Evolutionary conservation across 2,113 vertebrate species (phyloP), one percentile per base, ranked within the genome.

Genomic region (Mormyrus iriodes): DNA sequence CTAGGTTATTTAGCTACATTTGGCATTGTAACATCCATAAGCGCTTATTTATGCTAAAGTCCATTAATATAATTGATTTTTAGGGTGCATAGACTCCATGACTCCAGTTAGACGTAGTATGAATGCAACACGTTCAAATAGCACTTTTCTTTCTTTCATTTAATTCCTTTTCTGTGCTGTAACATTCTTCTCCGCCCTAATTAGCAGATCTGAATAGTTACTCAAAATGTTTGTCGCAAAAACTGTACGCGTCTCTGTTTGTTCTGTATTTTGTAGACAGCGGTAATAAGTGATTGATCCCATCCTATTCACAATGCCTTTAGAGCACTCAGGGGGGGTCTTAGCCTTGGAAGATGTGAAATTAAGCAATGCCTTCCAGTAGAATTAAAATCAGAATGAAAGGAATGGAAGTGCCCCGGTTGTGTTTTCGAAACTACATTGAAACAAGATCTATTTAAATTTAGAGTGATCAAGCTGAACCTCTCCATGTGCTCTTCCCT

Each of bases 381-480:
- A 48, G 58, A 86, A 86, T 51, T 69, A 86, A 39, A 27, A 69
- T 44, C 24, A 42, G 82, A 52, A 15, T 42, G 13, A 52, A 13
- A 12, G 58, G n/a, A 21, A 85, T 24, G 53, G 51, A 89, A 15
- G 35, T 21, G 55, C 12, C 46, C 46, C 2, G 19, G 31, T 27
- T 73, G 48, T 55, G 51, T 55, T 31, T 61, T 6, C 27, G 89
- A 48, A 82, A 24, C 65, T 44, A 61, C 89, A 27, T 76, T 73
- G 61, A 53, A 73, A 46, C 51, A 13, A 76, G 48, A 53, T 39
- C 13, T 86, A 88, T 87, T 90, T 73, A 88, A 83, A 82, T 87
- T 83, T 49, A 84, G 55, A 82, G 69, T 55, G 39, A 90, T 88
- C 52, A 39, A 42, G n/a, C 9, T 3, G 65, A 35, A 15, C 39